Evolutionary conservation across 2,113 vertebrate species (phyloP).

Genomic region (Andinoacara biseriatus): DNA sequence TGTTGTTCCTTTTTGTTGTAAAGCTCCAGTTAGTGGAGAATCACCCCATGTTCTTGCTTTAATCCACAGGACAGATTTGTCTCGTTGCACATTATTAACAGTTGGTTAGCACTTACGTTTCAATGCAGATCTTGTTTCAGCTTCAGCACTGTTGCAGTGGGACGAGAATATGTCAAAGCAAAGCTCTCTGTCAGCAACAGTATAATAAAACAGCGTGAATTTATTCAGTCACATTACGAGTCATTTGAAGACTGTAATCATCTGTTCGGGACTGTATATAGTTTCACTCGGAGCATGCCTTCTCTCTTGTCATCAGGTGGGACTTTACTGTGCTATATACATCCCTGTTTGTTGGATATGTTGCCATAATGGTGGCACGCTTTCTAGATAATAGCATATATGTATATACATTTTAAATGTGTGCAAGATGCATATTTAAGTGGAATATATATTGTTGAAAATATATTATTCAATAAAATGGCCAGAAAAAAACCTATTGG

Average conservation of each 20-base stretch:
- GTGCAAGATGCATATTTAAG: slow-evolving; percentile 58
- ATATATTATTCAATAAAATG: slow-evolving; percentile 71
- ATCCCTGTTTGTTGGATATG: slow-evolving; percentile 41
- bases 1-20: background rate
- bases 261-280: slow-evolving; percentile 44
- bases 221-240: background rate
- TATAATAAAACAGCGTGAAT: background rate
- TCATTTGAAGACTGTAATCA: slow-evolving; percentile 22
- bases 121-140: slow-evolving; percentile 43
- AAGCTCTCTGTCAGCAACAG: background rate
- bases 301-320: slow-evolving; percentile 48
- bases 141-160: slow-evolving; percentile 21
- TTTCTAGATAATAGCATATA: slow-evolving; percentile 43
- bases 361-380: slow-evolving; percentile 31
- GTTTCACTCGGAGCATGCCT: slow-evolving; percentile 67
- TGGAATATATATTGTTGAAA: slow-evolving; percentile 66
- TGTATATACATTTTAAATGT: slow-evolving; percentile 61
- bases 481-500: background rate
- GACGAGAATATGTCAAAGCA: slow-evolving; percentile 2
- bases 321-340: slow-evolving; percentile 46
- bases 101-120: slow-evolving; percentile 20
- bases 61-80: slow-evolving; percentile 8
- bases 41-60: background rate
- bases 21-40: slow-evolving; percentile 4
- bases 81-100: slow-evolving; percentile 36